Base-by-base conservation (phyloP, 2,888 invertebrate genomes). In the Lamellibrachia columna region DNA sequence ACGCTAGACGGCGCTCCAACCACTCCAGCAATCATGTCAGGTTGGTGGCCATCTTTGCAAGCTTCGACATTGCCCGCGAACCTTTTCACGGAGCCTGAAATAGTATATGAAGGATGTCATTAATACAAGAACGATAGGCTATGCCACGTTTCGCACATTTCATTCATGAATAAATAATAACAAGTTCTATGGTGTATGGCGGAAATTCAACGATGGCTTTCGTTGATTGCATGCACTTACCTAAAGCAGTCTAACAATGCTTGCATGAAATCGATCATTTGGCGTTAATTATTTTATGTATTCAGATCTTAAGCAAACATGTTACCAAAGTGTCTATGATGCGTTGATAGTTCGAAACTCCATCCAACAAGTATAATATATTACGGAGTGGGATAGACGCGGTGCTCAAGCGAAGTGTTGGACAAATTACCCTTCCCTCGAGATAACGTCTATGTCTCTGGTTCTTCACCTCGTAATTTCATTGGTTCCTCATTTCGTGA, bases 1-100 rank as follows among this genome's bases (percentile, higher is more conserved):
- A 99, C 99, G 95, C 98, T 98, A 90, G 98, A 99, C 28, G 98
- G 98, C 6, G 98, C 98, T 3, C 98, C 98, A 75, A 98, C 98
- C 9, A 98, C 98, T 2, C 98, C 98, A 7, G 98, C 98, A 95
- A 98, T 98, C 75, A 96, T 94, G 58, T 95, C 94, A 6, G 95
- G 95, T 91, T 94, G 93, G 9, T 95, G 94, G 7, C 95, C 95
- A 91, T 96, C 95, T n/a, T 94, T 93, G 93, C 96, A 96, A 7
- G 92, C 92, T 15, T 93, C 93, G 53, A 53, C 95, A 1, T 94
- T 95, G 91, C 95, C 96, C 53, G 95, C 96, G 94, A 99, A 98
- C 97, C 98, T 99, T 96, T 98, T 98, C 95, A 99, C 99, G 52
- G 99, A 99, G 94, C 99, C 99, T 99, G 97, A 0, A 97, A 97